These are phyloP conservation scores for Campylomormyrus numenius DNA, from an alignment of 2,113 vertebrate species.

Conservation along the genomic window DNA sequence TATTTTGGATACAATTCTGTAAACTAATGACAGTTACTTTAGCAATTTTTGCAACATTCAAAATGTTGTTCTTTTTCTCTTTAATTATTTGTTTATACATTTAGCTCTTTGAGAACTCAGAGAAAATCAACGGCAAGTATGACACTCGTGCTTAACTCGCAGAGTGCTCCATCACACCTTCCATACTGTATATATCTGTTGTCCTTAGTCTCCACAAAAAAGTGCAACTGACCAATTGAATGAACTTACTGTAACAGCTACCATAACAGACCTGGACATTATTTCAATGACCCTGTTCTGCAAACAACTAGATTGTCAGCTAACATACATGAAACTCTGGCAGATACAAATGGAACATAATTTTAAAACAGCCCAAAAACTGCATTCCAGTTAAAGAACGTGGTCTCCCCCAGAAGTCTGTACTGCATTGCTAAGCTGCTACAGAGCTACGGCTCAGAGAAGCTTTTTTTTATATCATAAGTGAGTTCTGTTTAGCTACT, in stretches of 20 bases:
- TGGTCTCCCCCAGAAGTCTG: neutral
- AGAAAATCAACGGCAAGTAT: neutral
- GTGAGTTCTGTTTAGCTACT: neutral
- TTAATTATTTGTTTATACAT: constrained; percentile 29
- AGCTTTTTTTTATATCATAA: neutral
- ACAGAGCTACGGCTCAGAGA: neutral
- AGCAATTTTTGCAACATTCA: constrained; percentile 38
- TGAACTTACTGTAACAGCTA: neutral
- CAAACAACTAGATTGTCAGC: neutral
- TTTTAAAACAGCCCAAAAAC: neutral
- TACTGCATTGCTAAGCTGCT: neutral
- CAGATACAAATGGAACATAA: neutral
- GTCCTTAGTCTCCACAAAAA: neutral
- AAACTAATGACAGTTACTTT: constrained; percentile 45
- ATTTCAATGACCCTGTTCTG: neutral
- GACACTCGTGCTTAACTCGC: neutral
- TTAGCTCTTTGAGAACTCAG: neutral
- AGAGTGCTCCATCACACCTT: neutral
- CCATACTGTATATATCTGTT: neutral
- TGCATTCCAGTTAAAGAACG: neutral
- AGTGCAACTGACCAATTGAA: neutral
- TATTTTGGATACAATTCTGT: constrained; percentile 35
- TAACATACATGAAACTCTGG: neutral
- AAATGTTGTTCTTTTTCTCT: constrained; percentile 39
- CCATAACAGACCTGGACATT: neutral